These are phyloP conservation scores for Bradynema listronoti DNA, from an alignment of 1,140 invertebrate genomes.

Conservation along the genomic window DNA sequence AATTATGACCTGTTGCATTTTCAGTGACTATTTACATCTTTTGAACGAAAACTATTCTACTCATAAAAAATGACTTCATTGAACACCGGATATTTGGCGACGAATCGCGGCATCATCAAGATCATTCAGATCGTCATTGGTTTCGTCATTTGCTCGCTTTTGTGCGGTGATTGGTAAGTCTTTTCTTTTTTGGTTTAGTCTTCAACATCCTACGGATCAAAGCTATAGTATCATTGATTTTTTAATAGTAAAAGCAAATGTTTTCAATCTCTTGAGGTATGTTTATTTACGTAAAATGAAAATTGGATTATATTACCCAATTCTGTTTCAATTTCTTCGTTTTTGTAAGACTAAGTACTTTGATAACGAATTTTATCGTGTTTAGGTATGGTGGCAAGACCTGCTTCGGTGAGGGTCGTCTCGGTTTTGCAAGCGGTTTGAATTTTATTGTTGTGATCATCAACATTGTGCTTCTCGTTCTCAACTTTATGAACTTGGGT, in stretches of 20 bases:
- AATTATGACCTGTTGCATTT: no score
- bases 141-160: constrained; percentile 50
- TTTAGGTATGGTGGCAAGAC: constrained; percentile 10
- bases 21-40: no score
- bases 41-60: no score
- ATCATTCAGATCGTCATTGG: constrained; percentile 42
- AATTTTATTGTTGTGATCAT: constrained; percentile 54
- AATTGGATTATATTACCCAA: neutral
- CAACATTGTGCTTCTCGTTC: constrained; percentile 49
- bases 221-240: neutral
- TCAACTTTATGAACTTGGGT: constrained; percentile 51
- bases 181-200: no score
- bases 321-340: neutral
- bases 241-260: neutral
- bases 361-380: neutral
- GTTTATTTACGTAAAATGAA: neutral
- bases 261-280: neutral
- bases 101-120: constrained; percentile 47
- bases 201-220: no score
- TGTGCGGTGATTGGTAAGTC: constrained; percentile 38
- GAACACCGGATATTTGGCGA: constrained; percentile 49
- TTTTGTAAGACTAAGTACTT: neutral
- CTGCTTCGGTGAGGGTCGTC: constrained; percentile 15
- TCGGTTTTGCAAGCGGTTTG: constrained; percentile 46
- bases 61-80: constrained; percentile 7